Evolutionary conservation across 2,888 invertebrate species (phyloP), one percentile per base, ranked within the genome.

Genomic region (Pegoplata infirma): DNA sequence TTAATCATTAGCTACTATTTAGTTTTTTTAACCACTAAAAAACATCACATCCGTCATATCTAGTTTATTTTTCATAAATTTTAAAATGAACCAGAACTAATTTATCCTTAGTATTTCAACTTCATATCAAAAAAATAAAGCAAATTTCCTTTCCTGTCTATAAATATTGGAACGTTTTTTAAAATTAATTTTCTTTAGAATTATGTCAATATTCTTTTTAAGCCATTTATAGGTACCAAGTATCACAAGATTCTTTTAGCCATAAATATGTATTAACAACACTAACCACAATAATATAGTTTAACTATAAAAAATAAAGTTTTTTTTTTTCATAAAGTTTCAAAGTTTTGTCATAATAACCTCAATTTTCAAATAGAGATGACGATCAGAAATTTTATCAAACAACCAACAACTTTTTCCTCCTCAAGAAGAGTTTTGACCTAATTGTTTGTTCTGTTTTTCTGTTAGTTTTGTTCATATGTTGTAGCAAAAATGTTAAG

Each of bases 281-380:
- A 40, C 36, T 40, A n/a, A n/a, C n/a, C n/a, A 5, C 36, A 40
- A 40, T 40, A 12, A n/a, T 40, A 40, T n/a, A n/a, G n/a, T n/a
- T n/a, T n/a, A n/a, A n/a, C n/a, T n/a, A 40, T 32, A 44, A 53
- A 47, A 69, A 17, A 55, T 32, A n/a, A n/a, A n/a, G 61, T 51
- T 69, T 69, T 51, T 8, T 36, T 53, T 36, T 51, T n/a, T n/a
- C n/a, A n/a, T n/a, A n/a, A n/a, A n/a, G n/a, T n/a, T n/a, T n/a
- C n/a, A n/a, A n/a, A 25, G 55, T 56, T 59, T 68, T 72, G 58
- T 69, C 77, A 74, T 61, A 74, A 78, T 69, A 69, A 78, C 78
- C 74, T 69, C 74, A 74, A 64, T 78, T 74, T 64, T 40, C 12
- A 58, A 40, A 49, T 28, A 58, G 44, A 36, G 19, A 76, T 53